Evolutionary conservation across 2,113 vertebrate species (phyloP).

Genomic region (Pelecanus crispus): DNA sequence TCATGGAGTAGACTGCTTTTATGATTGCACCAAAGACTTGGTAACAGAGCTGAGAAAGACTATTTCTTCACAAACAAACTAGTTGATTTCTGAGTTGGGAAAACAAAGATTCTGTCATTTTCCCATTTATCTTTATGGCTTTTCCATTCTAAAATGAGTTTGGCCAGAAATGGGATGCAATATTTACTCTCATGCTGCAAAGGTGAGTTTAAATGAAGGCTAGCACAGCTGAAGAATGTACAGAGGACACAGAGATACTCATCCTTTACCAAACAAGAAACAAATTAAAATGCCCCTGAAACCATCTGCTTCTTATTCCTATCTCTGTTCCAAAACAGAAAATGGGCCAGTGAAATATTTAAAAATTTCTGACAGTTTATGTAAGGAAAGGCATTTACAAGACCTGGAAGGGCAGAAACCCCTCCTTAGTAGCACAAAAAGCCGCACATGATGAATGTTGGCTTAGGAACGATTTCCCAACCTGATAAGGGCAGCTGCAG

Average conservation of each 20-base stretch:
- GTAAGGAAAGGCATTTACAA: background rate
- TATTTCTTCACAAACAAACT: background rate
- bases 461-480: background rate
- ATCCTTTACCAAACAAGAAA: background rate
- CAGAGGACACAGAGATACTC: background rate
- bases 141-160: background rate
- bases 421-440: background rate
- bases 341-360: background rate
- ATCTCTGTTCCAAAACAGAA: background rate
- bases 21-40: background rate
- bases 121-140: background rate
- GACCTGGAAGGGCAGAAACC: background rate
- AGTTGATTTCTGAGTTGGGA: background rate
- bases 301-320: background rate
- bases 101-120: background rate
- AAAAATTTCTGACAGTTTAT: background rate
- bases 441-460: fast-evolving
- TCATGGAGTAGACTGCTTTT: background rate
- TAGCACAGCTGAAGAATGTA: background rate
- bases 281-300: background rate
- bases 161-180: background rate
- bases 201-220: background rate
- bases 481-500: background rate
- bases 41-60: background rate
- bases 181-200: background rate